Conservation (phyloP, 1,140 invertebrate genomes). For the Radopholus similis region DNA sequence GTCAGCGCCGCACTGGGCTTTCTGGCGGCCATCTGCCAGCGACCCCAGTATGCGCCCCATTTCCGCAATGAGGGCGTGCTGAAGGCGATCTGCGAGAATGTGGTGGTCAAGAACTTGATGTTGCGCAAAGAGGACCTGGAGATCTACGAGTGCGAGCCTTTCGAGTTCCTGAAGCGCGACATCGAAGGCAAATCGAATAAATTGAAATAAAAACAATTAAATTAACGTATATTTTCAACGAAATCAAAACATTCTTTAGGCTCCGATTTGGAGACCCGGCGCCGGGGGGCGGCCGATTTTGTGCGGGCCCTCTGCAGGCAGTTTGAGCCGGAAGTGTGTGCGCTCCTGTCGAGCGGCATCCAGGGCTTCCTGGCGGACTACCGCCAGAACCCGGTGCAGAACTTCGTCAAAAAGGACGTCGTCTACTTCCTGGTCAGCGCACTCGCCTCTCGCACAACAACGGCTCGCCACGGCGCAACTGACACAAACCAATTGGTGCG, state of each 20-base stretch:
- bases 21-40: constrained; percentile 84
- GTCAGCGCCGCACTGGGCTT: constrained; percentile 94
- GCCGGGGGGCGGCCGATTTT: constrained; percentile 89
- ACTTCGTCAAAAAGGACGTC: constrained; percentile 91
- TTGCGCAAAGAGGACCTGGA: constrained; percentile 89
- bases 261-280: constrained; percentile 83
- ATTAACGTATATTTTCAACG: too few species aligned
- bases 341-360: constrained; percentile 68
- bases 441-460: constrained; percentile 82
- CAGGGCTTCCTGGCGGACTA: constrained; percentile 70
- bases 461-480: constrained; percentile 67
- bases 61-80: constrained; percentile 83
- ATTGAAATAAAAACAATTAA: too few species aligned
- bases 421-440: constrained; percentile 92
- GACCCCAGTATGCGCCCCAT: constrained; percentile 77
- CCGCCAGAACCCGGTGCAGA: constrained; percentile 68
- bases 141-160: constrained; percentile 92
- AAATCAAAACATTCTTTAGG: constrained; percentile 25
- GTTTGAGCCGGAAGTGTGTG: constrained; percentile 36
- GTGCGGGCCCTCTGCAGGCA: constrained; percentile 79
- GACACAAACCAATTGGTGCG: constrained; percentile 34
- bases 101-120: constrained; percentile 95
- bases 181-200: too few species aligned
- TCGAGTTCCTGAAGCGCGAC: constrained; percentile 92
- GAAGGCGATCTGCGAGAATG: constrained; percentile 89